Percentiles rank a stretch among this genome's conserved stretches.
phyloP scores from a whole-genome alignment of 1,140 invertebrate species.

The Atta texana region DNA sequence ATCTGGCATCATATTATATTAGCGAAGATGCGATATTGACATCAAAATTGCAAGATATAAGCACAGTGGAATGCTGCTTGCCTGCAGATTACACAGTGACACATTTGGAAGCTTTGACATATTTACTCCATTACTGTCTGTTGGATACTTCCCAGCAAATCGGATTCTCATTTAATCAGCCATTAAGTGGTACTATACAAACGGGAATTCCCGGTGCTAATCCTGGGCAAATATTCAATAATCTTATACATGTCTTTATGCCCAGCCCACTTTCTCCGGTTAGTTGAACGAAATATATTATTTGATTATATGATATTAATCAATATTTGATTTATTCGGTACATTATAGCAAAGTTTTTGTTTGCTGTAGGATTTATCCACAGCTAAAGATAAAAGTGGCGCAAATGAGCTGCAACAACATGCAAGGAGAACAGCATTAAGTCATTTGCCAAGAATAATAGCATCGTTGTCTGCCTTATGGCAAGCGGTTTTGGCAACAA shows the following conservation, averaged over 20 bases:
- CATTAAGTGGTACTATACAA: conserved; percentile 84
- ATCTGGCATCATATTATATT: conserved; percentile 86
- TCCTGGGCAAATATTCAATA: conserved; percentile 92
- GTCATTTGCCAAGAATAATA: conserved; percentile 93
- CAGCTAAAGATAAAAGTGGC: conserved; percentile 78
- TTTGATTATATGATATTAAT: conserved; percentile 29
- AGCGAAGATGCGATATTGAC: conserved; percentile 74
- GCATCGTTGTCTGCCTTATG: conserved; percentile 93
- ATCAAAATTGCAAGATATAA: conserved; percentile 80
- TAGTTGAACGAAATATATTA: conserved; percentile 57
- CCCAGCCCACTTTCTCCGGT: conserved; percentile 86
- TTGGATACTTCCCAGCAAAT: conserved; percentile 90
- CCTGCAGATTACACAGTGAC: conserved; percentile 94
- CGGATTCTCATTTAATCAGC: conserved; percentile 88
- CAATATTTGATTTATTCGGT: conserved; percentile 9
- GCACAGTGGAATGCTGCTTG: conserved; percentile 83
- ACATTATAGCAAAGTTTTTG: conserved; percentile 5
- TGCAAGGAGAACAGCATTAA: conserved; percentile 91
- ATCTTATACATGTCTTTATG: conserved; percentile 93
- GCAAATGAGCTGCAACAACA: conserved; percentile 87
- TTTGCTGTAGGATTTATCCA: conserved; percentile 73
- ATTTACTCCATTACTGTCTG: conserved; percentile 94
- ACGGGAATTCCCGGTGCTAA: conserved; percentile 87
- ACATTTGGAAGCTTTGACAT: conserved; percentile 93
- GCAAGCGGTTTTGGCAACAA: conserved; percentile 89